Evolutionary conservation across 2,888 invertebrate genomes (phyloP), one percentile per base, ranked within the genome.

Genomic region (Hypena proboscidalis): DNA sequence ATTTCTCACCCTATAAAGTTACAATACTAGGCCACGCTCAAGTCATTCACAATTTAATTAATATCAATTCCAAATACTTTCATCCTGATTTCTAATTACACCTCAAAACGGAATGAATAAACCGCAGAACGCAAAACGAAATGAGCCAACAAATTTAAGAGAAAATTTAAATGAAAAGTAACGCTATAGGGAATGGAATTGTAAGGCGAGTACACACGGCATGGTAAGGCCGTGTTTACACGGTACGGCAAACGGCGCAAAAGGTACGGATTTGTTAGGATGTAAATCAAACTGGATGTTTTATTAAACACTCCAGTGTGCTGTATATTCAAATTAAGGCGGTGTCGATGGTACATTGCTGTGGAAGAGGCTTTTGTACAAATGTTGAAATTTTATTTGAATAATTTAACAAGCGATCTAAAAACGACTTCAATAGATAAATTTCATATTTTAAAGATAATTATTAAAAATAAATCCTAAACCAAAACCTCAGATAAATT

Each of bases 281-380:
- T 85, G 87, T 88, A 88, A 90, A 90, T 90, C 90, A 87, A 89
- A 85, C 77, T 80, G 80, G 81, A 85, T 90, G 88, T 89, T 90
- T 89, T 90, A 89, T 90, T 89, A 90, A 90, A 89, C 88, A 86
- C 84, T 83, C 80, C 72, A 70, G 76, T 74, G 75, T 77, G 85
- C 81, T 78, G 80, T 84, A 83, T 89, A 89, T 90, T 89, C 87
- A 90, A 90, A 90, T 90, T 87, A 88, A 87, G 85, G 83, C 84
- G 81, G 81, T 83, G 79, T 75, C 67, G 71, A 70, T 57, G 84
- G 46, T 75, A 49, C 4, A 33, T 3, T 39, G 30, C 27, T 54
- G 40, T 74, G 79, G 86, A 85, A 55, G 4, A 1, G 53, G 75
- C 68, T 39, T 44, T 29, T 33, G 3, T 1, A 1, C 4, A 9